Evolutionary conservation across 2,888 invertebrate species (phyloP).

Genomic region (Acanthoscelides obtectus): DNA sequence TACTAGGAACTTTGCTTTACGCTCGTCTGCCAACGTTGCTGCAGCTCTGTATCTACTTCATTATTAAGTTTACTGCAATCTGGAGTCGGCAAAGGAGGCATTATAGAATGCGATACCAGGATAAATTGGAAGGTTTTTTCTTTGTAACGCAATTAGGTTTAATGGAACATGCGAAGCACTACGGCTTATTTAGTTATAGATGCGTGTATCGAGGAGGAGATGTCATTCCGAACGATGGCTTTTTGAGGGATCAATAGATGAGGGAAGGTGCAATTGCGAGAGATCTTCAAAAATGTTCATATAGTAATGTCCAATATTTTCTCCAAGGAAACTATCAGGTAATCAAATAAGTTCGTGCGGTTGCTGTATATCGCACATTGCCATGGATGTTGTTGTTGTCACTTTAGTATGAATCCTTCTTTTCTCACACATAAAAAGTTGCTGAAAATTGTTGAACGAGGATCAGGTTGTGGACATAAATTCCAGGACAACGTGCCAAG

Average conservation of each 20-base stretch:
- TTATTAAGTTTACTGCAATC: conserved; percentile 2
- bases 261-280: not conserved
- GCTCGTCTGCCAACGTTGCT: not conserved
- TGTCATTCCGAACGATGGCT: not conserved
- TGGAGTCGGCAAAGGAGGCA: not conserved
- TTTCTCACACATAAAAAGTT: too few species aligned
- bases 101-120: not conserved
- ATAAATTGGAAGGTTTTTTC: not conserved
- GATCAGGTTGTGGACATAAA: too few species aligned
- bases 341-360: too few species aligned
- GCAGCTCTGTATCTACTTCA: not conserved
- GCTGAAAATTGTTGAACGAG: too few species aligned
- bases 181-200: not conserved
- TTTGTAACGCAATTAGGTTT: not conserved
- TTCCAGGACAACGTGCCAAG: too few species aligned
- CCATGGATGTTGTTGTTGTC: too few species aligned
- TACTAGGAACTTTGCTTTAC: not conserved
- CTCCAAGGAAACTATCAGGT: too few species aligned
- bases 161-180: not conserved
- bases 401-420: too few species aligned
- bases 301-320: too few species aligned
- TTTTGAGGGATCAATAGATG: not conserved
- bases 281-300: not conserved
- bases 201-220: not conserved
- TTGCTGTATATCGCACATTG: too few species aligned